Percentiles rank a stretch among this genome's conserved stretches.
Conservation (phyloP, 2,888 invertebrate species). For the Odontocolon sp. region DNA sequence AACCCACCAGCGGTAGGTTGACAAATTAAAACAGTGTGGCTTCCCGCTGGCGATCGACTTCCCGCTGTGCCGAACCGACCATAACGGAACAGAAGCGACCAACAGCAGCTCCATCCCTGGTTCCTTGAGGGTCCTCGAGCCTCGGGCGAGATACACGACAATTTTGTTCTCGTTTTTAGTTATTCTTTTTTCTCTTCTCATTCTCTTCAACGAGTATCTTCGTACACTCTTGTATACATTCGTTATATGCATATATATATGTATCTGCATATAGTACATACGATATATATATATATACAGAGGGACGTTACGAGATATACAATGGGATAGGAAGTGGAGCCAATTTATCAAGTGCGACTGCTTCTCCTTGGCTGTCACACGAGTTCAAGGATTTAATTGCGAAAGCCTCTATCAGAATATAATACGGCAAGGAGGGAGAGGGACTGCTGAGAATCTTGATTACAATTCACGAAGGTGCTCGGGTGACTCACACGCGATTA, state of each 20-base stretch:
- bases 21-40: slow-evolving; percentile 70
- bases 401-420: slow-evolving; percentile 47
- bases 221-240: too few species aligned
- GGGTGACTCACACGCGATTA: slow-evolving; percentile 22
- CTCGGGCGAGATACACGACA: slow-evolving; percentile 8
- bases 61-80: slow-evolving; percentile 45
- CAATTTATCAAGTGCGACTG: slow-evolving; percentile 51
- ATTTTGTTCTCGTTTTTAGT: slow-evolving; percentile 3
- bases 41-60: slow-evolving; percentile 61
- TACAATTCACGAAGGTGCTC: slow-evolving; percentile 28
- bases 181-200: not conserved
- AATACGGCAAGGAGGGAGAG: slow-evolving; percentile 12
- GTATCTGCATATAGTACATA: not conserved
- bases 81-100: not conserved
- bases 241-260: not conserved
- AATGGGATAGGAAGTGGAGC: slow-evolving; percentile 48
- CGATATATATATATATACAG: slow-evolving; percentile 11
- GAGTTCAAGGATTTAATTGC: slow-evolving; percentile 50
- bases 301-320: slow-evolving; percentile 44
- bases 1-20: slow-evolving; percentile 57
- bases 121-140: not conserved
- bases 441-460: slow-evolving; percentile 10
- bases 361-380: slow-evolving; percentile 18
- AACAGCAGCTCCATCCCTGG: not conserved
- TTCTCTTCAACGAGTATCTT: not conserved